phyloP scores from a whole-genome alignment of 2,797 vertebrate genomes.

The Lagodon rhomboides region DNA sequence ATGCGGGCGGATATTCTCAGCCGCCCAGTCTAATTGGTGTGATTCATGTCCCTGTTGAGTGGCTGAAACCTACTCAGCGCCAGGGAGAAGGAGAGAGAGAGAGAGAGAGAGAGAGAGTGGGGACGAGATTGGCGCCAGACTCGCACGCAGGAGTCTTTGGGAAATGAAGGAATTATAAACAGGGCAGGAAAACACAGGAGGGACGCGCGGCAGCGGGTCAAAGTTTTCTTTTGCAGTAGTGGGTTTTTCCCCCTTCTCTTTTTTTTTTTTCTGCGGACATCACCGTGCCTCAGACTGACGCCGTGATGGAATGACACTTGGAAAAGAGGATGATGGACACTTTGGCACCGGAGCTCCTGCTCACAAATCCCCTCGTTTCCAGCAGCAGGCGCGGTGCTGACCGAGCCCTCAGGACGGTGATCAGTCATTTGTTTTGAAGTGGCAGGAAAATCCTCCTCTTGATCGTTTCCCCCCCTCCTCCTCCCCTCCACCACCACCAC shows the following conservation, averaged over 20 bases:
- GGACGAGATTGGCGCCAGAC: constrained; percentile 36
- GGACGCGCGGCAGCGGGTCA: constrained; percentile 51
- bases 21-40: constrained; percentile 73
- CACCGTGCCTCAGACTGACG: constrained; percentile 40
- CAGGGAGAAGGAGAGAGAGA: constrained; percentile 56
- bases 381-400: constrained; percentile 69
- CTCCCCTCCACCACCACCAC: not conserved
- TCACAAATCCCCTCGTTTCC: constrained; percentile 59
- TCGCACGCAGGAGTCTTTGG: constrained; percentile 56
- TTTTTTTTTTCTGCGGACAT: constrained; percentile 26
- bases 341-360: constrained; percentile 67
- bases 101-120: constrained; percentile 36
- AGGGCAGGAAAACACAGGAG: constrained; percentile 12
- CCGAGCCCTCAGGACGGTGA: constrained; percentile 73
- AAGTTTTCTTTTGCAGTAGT: constrained; percentile 71
- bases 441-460: constrained; percentile 69
- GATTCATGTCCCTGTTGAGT: constrained; percentile 75
- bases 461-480: constrained; percentile 47
- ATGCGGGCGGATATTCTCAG: constrained; percentile 64
- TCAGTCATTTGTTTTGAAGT: constrained; percentile 81
- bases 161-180: constrained; percentile 56
- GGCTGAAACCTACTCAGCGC: constrained; percentile 53
- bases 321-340: constrained; percentile 76
- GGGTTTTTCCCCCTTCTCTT: not conserved
- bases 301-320: constrained; percentile 74